Conservation (phyloP, 2,888 invertebrate species). For the Meghimatium bilineatum region DNA sequence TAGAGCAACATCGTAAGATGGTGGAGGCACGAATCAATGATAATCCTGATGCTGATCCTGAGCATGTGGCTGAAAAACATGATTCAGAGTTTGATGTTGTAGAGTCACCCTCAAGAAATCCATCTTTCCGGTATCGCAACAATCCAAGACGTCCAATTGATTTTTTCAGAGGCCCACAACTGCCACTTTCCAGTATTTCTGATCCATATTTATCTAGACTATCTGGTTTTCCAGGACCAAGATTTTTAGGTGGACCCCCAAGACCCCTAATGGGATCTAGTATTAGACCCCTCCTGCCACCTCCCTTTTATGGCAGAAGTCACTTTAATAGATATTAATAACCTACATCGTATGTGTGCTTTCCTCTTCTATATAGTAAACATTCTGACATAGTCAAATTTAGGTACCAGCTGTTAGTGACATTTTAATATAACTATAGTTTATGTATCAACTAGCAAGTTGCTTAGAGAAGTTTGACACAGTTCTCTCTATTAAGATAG, state of each 20-base stretch:
- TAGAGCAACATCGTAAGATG: constrained; percentile 19
- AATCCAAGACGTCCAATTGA: background rate
- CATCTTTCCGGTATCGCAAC: background rate
- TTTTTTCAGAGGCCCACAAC: background rate
- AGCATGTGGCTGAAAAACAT: too few relatives aligned
- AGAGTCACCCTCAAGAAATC: background rate
- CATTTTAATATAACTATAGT: too few relatives aligned
- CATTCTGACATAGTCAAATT: too few relatives aligned
- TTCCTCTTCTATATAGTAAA: too few relatives aligned
- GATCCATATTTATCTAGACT: background rate
- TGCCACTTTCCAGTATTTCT: background rate
- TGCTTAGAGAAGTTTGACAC: too few relatives aligned
- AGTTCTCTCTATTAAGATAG: too few relatives aligned
- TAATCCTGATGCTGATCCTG: constrained; percentile 32
- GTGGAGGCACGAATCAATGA: constrained; percentile 33
- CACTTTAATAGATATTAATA: background rate
- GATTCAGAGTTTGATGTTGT: background rate
- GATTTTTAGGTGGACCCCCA: background rate
- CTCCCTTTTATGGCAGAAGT: background rate
- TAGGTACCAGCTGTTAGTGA: too few relatives aligned
- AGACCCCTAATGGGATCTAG: background rate
- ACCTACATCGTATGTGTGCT: background rate
- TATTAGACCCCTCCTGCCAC: background rate
- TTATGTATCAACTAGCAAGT: too few relatives aligned
- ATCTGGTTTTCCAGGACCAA: background rate